Evolutionary conservation across 2,113 vertebrate genomes (phyloP).

Genomic region (Bubo scandiacus): DNA sequence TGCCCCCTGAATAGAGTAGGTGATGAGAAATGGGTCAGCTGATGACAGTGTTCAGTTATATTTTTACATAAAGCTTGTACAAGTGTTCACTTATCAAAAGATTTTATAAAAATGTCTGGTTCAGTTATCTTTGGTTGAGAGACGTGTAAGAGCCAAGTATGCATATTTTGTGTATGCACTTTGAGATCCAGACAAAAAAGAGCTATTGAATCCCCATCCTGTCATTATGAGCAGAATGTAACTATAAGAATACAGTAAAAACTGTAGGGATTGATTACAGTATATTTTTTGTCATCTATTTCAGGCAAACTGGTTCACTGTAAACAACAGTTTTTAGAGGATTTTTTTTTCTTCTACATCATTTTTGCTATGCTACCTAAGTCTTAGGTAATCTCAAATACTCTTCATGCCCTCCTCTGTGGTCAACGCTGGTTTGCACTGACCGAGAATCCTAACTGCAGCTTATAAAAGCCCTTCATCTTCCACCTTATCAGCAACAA

Average conservation of each 20-base stretch:
- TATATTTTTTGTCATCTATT: background rate
- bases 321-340: background rate
- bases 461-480: constrained; percentile 13
- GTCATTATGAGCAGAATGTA: background rate
- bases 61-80: background rate
- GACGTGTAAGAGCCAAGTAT: background rate
- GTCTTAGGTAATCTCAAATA: background rate
- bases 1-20: background rate
- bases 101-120: background rate
- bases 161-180: background rate
- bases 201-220: background rate
- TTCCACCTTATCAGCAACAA: background rate
- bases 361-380: background rate
- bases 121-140: background rate
- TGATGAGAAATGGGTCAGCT: constrained; percentile 43
- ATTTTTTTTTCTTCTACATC: background rate
- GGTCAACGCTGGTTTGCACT: background rate
- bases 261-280: background rate
- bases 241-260: background rate
- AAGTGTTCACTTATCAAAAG: background rate
- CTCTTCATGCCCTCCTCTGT: background rate
- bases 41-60: background rate
- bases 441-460: background rate
- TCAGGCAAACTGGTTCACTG: background rate
- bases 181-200: background rate